A percentile compares a stretch with the other conserved stretches of the same genome.
phyloP scores from a whole-genome alignment of 2,888 invertebrate species.

The Cabera pusaria region DNA sequence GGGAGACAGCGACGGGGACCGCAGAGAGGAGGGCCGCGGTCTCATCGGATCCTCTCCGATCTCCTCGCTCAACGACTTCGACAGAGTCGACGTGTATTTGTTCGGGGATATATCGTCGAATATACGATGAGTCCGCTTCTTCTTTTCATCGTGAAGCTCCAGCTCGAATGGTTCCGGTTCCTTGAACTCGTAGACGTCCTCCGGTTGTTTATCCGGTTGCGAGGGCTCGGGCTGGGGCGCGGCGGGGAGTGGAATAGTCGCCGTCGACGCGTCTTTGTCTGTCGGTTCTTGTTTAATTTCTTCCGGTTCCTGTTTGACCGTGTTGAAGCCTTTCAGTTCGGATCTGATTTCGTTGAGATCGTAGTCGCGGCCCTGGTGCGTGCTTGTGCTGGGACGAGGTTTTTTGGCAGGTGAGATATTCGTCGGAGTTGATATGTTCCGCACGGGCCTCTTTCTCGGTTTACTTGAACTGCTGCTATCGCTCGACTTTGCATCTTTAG shows the following conservation, averaged over 20 bases:
- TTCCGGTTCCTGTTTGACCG: slow-evolving; percentile 78
- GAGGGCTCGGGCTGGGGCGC: slow-evolving; percentile 45
- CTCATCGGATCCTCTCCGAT: slow-evolving; percentile 73
- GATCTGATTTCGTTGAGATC: slow-evolving; percentile 93
- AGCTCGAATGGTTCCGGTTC: slow-evolving; percentile 95
- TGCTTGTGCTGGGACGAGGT: slow-evolving; percentile 48
- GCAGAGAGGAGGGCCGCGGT: slow-evolving; percentile 53
- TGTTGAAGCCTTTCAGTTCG: slow-evolving; percentile 89
- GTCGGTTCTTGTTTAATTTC: slow-evolving; percentile 57
- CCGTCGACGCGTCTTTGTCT: slow-evolving; percentile 45
- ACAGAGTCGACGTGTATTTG: slow-evolving; percentile 70
- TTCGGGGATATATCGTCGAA: slow-evolving; percentile 79
- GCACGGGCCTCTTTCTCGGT: slow-evolving; percentile 65
- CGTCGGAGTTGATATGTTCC: slow-evolving; percentile 61
- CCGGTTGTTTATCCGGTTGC: slow-evolving; percentile 67
- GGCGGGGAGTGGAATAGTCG: slow-evolving; percentile 34
- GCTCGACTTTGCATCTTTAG: slow-evolving; percentile 68
- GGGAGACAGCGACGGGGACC: slow-evolving; percentile 73
- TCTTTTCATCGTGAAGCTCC: slow-evolving; percentile 86
- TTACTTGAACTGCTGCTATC: slow-evolving; percentile 71
- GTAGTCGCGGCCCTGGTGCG: slow-evolving; percentile 85
- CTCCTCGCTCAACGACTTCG: slow-evolving; percentile 81
- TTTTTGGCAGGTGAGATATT: slow-evolving; percentile 65
- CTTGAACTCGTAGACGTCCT: slow-evolving; percentile 94
- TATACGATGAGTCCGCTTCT: slow-evolving; percentile 75